Evolutionary conservation across 2,797 vertebrate genomes (phyloP).

Genomic region (Pagetopsis macropterus): DNA sequence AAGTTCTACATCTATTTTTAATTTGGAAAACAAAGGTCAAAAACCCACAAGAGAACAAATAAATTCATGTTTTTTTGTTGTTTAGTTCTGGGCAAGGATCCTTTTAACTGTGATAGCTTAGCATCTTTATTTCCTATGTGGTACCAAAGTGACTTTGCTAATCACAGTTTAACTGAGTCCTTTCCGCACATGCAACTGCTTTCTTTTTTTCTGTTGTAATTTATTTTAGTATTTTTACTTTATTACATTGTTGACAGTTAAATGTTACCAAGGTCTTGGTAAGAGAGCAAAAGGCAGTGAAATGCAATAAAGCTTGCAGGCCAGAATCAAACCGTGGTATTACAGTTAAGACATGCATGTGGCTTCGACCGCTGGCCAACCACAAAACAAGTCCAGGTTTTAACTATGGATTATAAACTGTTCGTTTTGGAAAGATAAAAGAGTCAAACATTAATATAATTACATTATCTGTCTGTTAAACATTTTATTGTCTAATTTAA

Average conservation of each 20-base stretch:
- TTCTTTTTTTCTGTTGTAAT: conserved; percentile 1
- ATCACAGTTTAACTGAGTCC: conserved; percentile 5
- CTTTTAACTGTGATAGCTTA: conserved; percentile 7
- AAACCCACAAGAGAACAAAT: conserved; percentile 6
- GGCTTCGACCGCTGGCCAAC: background rate
- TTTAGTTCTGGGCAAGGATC: background rate
- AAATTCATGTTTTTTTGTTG: background rate
- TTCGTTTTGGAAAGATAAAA: conserved; percentile 11
- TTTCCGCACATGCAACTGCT: background rate
- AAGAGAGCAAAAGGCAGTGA: background rate
- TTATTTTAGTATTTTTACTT: background rate
- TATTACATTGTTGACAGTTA: background rate
- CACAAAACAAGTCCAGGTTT: conserved; percentile 25
- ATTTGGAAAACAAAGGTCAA: conserved; percentile 29
- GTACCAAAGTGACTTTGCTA: background rate
- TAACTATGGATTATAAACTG: conserved; percentile 8
- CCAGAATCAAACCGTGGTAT: conserved; percentile 1
- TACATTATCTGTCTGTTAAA: background rate
- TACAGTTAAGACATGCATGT: background rate
- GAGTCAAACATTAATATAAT: background rate
- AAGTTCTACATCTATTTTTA: conserved; percentile 46
- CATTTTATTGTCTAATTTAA: background rate
- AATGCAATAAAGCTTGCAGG: conserved; percentile 7
- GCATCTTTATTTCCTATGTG: conserved; percentile 7
- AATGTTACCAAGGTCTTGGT: background rate